Percentiles rank a stretch among this genome's conserved stretches.
Conservation (phyloP, 2,888 invertebrate species). For the Amorpha juglandis region DNA sequence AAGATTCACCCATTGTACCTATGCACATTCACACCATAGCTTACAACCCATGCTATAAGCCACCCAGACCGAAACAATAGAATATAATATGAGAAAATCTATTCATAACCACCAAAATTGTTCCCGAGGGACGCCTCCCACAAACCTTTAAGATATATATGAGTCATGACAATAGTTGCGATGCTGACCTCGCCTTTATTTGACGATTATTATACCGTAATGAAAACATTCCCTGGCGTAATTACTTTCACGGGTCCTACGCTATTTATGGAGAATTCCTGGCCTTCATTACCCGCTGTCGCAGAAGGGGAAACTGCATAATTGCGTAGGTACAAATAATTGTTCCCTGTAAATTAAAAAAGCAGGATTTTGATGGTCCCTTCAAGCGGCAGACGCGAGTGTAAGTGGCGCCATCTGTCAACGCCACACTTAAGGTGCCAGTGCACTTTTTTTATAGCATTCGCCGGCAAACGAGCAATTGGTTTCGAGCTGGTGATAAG, state of each 20-base stretch:
- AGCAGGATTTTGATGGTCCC: too few species aligned
- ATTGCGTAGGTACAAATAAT: not conserved
- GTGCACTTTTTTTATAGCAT: too few species aligned
- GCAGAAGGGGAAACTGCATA: not conserved
- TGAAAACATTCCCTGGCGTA: constrained; percentile 41
- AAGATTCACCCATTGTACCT: too few species aligned
- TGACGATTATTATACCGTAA: constrained; percentile 37
- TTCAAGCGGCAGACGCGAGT: too few species aligned
- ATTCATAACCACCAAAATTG: constrained; percentile 25
- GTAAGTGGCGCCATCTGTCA: too few species aligned
- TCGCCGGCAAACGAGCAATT: too few species aligned
- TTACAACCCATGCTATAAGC: not conserved
- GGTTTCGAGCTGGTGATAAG: too few species aligned
- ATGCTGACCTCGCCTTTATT: constrained; percentile 35
- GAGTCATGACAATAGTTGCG: constrained; percentile 26
- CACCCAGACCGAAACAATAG: constrained; percentile 5
- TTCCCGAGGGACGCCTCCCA: constrained; percentile 16
- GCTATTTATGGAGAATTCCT: constrained; percentile 34
- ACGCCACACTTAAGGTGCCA: too few species aligned
- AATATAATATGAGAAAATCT: constrained; percentile 19
- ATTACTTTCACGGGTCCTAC: constrained; percentile 35
- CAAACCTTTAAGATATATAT: constrained; percentile 28
- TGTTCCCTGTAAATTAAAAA: not conserved
- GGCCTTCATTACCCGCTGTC: constrained; percentile 26
- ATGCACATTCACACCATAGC: too few species aligned